Conservation (phyloP, 2,113 vertebrate species). For the Alaudala cheleensis region DNA sequence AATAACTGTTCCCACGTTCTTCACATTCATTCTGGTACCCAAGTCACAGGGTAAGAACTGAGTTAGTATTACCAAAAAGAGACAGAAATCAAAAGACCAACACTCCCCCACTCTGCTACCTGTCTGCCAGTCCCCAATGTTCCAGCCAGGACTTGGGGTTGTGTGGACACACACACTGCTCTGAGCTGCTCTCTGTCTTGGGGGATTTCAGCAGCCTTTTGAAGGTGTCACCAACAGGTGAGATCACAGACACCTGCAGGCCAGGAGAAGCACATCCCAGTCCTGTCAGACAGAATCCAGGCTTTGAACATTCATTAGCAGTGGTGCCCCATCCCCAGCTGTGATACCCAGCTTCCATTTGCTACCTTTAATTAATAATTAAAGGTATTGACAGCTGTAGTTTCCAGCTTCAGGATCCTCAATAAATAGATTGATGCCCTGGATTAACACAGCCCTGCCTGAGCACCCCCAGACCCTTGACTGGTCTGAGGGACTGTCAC, state of each 20-base stretch:
- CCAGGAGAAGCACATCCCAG: background rate
- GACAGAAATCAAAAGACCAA: background rate
- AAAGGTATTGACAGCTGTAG: conserved; percentile 37
- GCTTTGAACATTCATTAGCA: conserved; percentile 16
- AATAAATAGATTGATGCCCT: background rate
- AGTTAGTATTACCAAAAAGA: background rate
- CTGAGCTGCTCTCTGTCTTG: background rate
- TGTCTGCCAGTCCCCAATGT: background rate
- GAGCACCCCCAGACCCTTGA: background rate
- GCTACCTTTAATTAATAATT: conserved; percentile 71
- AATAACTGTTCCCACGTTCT: background rate
- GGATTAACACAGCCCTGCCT: background rate
- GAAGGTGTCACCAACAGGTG: background rate
- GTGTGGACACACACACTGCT: background rate
- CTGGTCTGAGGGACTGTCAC: conserved; percentile 33
- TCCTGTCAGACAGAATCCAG: background rate
- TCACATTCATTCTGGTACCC: background rate
- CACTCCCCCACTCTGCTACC: background rate
- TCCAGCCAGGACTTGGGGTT: background rate
- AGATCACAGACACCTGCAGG: conserved; percentile 14
- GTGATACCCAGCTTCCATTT: conserved; percentile 40
- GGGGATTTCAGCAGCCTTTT: background rate
- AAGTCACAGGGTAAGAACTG: background rate
- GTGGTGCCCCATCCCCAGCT: background rate
- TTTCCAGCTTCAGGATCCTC: background rate